Evolutionary conservation across 2,113 vertebrate species (phyloP).

Genomic region (Pomatorhinus ruficollis): DNA sequence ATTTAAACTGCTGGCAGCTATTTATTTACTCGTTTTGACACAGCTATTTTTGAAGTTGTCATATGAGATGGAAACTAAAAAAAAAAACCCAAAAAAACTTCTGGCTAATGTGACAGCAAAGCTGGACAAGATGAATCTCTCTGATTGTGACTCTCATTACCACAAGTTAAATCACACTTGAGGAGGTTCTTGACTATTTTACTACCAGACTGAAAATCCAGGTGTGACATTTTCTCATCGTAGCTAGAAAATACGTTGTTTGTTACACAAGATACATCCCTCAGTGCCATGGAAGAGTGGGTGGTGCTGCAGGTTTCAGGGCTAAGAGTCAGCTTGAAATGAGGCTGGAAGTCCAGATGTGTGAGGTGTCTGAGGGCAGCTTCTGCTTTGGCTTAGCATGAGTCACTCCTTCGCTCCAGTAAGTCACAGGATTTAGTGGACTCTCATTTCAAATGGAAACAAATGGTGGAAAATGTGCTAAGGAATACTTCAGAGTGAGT

Average conservation of each 20-base stretch:
- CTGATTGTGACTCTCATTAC: background rate
- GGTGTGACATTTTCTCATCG: background rate
- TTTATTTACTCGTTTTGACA: background rate
- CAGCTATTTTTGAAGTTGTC: slow-evolving; percentile 45
- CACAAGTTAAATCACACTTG: background rate
- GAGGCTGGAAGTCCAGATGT: slow-evolving; percentile 23
- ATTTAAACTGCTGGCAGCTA: slow-evolving; percentile 23
- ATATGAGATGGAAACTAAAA: slow-evolving; percentile 21
- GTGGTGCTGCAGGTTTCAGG: background rate
- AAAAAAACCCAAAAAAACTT: background rate
- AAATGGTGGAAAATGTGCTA: background rate
- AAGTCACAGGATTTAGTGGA: background rate
- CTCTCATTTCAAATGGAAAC: background rate
- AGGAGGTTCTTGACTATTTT: background rate
- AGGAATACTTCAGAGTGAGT: background rate
- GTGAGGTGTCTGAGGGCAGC: background rate
- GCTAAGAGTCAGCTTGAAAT: background rate
- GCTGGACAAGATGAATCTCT: background rate
- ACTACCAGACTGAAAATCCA: background rate
- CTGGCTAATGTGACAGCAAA: background rate
- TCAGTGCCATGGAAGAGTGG: background rate
- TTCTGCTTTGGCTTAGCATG: background rate
- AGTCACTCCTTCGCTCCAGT: background rate
- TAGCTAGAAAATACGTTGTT: background rate
- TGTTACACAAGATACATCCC: background rate